A percentile compares a stretch with the other conserved stretches of the same genome.
These are phyloP conservation scores for Aix galericulata DNA, from an alignment of 2,113 vertebrate species.

Conservation along the genomic window DNA sequence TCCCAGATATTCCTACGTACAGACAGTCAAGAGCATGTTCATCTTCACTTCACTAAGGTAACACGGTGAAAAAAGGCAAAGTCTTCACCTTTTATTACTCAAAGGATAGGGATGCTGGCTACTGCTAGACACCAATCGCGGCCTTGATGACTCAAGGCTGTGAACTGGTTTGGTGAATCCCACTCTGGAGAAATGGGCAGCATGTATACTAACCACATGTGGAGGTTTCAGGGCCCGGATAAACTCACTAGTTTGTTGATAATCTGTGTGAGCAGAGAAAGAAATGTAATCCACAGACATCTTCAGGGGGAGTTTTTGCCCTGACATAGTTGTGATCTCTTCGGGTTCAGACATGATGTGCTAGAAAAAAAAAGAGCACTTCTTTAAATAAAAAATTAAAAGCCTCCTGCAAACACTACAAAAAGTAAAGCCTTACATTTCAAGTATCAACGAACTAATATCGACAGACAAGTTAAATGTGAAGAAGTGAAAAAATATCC, in stretches of 20 bases:
- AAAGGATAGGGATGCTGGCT: not conserved
- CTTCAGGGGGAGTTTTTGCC: slow-evolving; percentile 97
- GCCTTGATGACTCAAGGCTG: not conserved
- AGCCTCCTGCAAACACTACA: not conserved
- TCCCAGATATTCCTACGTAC: not conserved
- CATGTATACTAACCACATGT: slow-evolving; percentile 87
- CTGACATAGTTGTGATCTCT: slow-evolving; percentile 98
- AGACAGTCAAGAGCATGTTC: not conserved
- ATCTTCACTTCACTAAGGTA: not conserved
- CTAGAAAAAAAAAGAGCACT: slow-evolving; percentile 66
- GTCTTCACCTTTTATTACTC: not conserved
- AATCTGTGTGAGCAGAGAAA: slow-evolving; percentile 98
- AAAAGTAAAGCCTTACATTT: not conserved
- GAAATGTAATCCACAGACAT: slow-evolving; percentile 99
- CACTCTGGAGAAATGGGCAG: not conserved
- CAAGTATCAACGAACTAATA: not conserved
- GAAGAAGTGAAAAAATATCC: not conserved
- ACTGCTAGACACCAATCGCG: not conserved
- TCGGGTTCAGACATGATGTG: slow-evolving; percentile 99
- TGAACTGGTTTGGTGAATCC: not conserved
- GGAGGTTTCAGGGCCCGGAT: slow-evolving; percentile 96
- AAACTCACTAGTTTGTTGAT: slow-evolving; percentile 99
- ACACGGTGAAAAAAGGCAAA: not conserved
- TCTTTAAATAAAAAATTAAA: not conserved
- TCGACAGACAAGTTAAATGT: not conserved